phyloP scores from a whole-genome alignment of 2,888 invertebrate species.

The Ethmia dodecea region DNA sequence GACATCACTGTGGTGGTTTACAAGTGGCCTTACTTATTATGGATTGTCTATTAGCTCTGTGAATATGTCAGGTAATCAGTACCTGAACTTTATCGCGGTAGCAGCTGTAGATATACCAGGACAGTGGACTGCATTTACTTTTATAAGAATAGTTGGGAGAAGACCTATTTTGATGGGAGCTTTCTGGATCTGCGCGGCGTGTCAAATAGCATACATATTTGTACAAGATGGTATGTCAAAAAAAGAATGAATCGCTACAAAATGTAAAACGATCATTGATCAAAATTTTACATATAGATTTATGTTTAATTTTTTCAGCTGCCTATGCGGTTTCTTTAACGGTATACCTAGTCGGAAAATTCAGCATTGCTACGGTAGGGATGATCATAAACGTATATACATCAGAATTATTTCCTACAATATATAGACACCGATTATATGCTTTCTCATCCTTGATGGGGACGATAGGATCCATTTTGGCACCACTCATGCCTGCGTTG shows the following conservation, averaged over 20 bases:
- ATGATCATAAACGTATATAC: slow-evolving; percentile 81
- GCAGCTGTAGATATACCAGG: slow-evolving; percentile 83
- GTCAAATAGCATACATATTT: slow-evolving; percentile 76
- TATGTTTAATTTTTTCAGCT: slow-evolving; percentile 17
- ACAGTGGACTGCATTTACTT: slow-evolving; percentile 75
- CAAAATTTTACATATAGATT: too few species aligned
- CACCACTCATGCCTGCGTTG: slow-evolving; percentile 81
- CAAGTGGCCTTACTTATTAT: slow-evolving; percentile 81
- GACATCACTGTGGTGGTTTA: slow-evolving; percentile 80
- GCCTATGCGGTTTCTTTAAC: slow-evolving; percentile 49
- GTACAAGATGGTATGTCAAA: slow-evolving; percentile 47
- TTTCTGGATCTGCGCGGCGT: slow-evolving; percentile 76
- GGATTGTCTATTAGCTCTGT: slow-evolving; percentile 82
- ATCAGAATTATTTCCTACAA: slow-evolving; percentile 84
- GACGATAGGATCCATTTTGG: slow-evolving; percentile 80
- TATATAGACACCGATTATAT: slow-evolving; percentile 80
- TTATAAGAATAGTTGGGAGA: slow-evolving; percentile 79
- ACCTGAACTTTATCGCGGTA: slow-evolving; percentile 80
- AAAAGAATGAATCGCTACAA: too few species aligned
- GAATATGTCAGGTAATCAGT: slow-evolving; percentile 79
- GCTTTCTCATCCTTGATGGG: slow-evolving; percentile 83
- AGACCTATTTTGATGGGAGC: slow-evolving; percentile 75
- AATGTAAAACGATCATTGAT: too few species aligned
- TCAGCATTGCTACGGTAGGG: slow-evolving; percentile 81
- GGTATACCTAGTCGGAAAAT: slow-evolving; percentile 80